Evolutionary conservation across 2,888 invertebrate genomes (phyloP).

Genomic region (Tholera decimalis): DNA sequence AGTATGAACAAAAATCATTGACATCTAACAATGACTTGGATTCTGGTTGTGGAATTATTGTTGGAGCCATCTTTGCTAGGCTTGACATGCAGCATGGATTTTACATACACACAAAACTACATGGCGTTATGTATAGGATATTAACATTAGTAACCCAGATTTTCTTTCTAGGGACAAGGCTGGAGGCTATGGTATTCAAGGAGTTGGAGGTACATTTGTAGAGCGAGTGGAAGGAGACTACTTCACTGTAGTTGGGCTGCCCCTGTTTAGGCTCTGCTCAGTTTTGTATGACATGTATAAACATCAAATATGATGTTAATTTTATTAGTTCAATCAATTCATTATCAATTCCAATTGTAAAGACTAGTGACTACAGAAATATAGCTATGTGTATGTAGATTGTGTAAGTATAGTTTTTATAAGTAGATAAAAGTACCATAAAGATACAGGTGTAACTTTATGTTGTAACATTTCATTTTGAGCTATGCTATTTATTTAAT

Average conservation of each 20-base stretch:
- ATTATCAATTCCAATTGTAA: too few species aligned
- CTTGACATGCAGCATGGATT: background rate
- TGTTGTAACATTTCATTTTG: too few species aligned
- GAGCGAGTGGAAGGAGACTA: conserved; percentile 96
- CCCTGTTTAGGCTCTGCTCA: conserved; percentile 92
- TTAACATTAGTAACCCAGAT: background rate
- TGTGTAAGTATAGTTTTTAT: conserved; percentile 5
- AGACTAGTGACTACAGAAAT: conserved; percentile 18
- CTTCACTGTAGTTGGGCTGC: conserved; percentile 97
- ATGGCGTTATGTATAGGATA: background rate
- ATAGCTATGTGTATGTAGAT: background rate
- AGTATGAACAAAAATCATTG: too few species aligned
- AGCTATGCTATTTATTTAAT: too few species aligned
- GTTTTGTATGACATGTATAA: conserved; percentile 89
- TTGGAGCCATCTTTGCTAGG: background rate
- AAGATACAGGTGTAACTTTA: too few species aligned
- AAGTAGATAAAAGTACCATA: background rate
- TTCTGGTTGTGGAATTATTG: too few species aligned
- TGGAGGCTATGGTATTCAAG: conserved; percentile 98
- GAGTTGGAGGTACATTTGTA: conserved; percentile 95
- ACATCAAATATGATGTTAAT: conserved; percentile 55
- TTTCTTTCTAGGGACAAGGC: conserved; percentile 94
- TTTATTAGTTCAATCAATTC: conserved; percentile 17
- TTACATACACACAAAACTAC: background rate
- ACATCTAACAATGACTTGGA: too few species aligned